A percentile compares a stretch with the other conserved stretches of the same genome.
Conservation (phyloP, 2,797 vertebrate genomes). For the Poecilia velifera region DNA sequence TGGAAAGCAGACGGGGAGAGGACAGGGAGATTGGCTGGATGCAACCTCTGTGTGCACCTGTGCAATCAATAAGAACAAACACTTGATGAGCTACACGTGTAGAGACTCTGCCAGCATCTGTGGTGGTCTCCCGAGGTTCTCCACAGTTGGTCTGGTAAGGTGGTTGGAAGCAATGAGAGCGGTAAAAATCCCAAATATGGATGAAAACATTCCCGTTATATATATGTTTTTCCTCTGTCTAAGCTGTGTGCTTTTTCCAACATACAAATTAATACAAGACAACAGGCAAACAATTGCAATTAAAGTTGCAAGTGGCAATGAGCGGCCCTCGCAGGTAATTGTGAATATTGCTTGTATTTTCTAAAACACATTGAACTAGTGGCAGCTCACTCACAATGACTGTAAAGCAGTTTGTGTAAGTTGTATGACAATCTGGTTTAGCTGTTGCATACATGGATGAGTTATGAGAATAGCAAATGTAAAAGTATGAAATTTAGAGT, state of each 20-base stretch:
- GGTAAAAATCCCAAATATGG: slow-evolving; percentile 24
- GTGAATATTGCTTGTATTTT: neutral
- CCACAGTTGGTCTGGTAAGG: slow-evolving; percentile 59
- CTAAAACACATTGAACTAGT: neutral
- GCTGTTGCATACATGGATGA: neutral
- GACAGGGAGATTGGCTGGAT: slow-evolving; percentile 39
- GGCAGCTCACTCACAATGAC: neutral
- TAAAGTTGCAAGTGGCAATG: neutral
- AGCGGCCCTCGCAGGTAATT: too few species aligned
- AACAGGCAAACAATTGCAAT: slow-evolving; percentile 6
- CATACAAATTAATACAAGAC: neutral
- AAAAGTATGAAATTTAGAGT: neutral
- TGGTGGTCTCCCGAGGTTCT: slow-evolving; percentile 51
- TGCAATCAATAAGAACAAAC: slow-evolving; percentile 63
- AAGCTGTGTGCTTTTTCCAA: slow-evolving; percentile 8
- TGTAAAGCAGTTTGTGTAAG: neutral
- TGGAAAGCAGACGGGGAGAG: slow-evolving; percentile 25
- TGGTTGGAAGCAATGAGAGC: slow-evolving; percentile 48
- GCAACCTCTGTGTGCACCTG: slow-evolving; percentile 60
- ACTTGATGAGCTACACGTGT: slow-evolving; percentile 71
- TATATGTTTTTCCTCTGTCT: neutral
- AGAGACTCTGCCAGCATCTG: slow-evolving; percentile 63
- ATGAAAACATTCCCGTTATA: slow-evolving; percentile 20
- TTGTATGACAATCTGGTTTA: neutral
- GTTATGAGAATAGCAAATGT: neutral